Percentiles rank a stretch among this genome's conserved stretches.
Evolutionary conservation across 2,888 invertebrate genomes (phyloP).

Genomic region (Trachelus stipa): DNA sequence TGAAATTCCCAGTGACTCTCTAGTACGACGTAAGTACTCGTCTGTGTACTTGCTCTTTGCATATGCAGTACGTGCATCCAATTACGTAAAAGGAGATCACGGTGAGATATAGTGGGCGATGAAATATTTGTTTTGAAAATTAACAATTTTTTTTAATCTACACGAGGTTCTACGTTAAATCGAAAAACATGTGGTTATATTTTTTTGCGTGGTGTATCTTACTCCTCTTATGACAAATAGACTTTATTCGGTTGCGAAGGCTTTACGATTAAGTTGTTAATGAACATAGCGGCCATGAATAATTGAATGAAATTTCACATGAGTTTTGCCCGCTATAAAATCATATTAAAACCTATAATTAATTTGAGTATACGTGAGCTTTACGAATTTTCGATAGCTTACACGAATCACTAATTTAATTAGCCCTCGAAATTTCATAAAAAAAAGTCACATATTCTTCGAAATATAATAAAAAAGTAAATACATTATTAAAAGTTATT

Average conservation of each 20-base stretch:
- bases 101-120: neutral
- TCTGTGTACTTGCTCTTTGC: neutral
- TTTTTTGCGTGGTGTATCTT: neutral
- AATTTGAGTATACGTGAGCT: constrained; percentile 34
- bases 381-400: neutral
- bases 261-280: neutral
- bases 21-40: neutral
- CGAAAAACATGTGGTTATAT: neutral
- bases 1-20: neutral
- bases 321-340: constrained; percentile 29
- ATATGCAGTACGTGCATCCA: neutral
- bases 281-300: constrained; percentile 17
- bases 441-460: neutral
- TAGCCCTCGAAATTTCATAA: no score
- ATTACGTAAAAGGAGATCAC: neutral
- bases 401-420: neutral
- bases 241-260: neutral
- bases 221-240: neutral
- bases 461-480: neutral
- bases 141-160: neutral
- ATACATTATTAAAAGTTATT: no score
- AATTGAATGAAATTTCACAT: constrained; percentile 36
- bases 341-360: constrained; percentile 39
- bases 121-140: neutral
- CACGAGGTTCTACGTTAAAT: neutral